Percentiles rank a stretch among this genome's conserved stretches.
Conservation (phyloP, 2,888 invertebrate genomes). For the Chalcosyrphus nemorum region DNA sequence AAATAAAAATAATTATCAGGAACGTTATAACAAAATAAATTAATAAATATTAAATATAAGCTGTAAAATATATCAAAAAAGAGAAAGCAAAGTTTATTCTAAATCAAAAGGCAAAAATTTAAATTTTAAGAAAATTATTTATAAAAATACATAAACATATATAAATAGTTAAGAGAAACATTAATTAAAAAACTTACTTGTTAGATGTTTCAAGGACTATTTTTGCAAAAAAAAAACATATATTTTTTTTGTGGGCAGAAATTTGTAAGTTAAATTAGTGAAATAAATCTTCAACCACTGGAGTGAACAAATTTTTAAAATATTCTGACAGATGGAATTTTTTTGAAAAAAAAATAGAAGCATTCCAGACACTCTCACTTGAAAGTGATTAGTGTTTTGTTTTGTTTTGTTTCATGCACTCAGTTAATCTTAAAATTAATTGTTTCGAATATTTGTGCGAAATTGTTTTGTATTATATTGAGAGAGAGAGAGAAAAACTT, state of each 20-base stretch:
- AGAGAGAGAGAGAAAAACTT: no score
- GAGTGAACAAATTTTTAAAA: neutral
- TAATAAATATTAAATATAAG: constrained; percentile 30
- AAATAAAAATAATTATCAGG: neutral
- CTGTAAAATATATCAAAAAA: constrained; percentile 61
- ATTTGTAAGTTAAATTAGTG: constrained; percentile 42
- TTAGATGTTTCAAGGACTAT: constrained; percentile 3
- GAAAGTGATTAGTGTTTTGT: neutral
- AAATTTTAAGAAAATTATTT: constrained; percentile 7
- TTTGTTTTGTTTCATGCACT: neutral
- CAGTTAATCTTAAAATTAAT: constrained; percentile 2
- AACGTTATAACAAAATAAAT: constrained; percentile 20
- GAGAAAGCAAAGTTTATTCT: constrained; percentile 66
- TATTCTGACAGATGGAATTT: no score
- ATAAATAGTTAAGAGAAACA: constrained; percentile 21
- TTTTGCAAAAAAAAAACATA: constrained; percentile 19
- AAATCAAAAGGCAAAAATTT: constrained; percentile 50
- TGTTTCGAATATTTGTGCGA: neutral
- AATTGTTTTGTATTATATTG: neutral
- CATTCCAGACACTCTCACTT: neutral
- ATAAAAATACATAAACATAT: neutral
- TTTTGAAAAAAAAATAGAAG: neutral
- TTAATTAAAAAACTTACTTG: neutral
- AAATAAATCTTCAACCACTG: constrained; percentile 52
- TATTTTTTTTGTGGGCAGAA: constrained; percentile 18